Base-by-base conservation (phyloP, 1,140 invertebrate genomes). In the Phocides pigmalion region DNA sequence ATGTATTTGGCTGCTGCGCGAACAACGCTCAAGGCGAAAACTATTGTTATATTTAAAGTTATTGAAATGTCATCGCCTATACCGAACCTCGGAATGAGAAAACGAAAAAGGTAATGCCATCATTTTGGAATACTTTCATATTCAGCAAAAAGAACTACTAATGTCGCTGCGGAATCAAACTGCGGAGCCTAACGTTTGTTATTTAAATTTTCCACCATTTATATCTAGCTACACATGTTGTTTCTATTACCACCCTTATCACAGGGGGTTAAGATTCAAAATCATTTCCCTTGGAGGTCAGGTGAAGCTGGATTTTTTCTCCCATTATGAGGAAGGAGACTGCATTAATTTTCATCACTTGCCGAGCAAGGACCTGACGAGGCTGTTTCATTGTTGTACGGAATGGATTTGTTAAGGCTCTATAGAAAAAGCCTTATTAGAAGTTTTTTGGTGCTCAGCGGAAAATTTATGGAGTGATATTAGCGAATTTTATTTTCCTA, bases 291-390 rank as follows among this genome's bases (percentile, higher is more conserved):
- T 16, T 5, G 14, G 42, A 25, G 56, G 20, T 59, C 56, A 59
- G 6, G 28, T 44, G 4, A 47, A 2, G 19, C 17, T 22, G 42
- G 54, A 14, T 46, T 32, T 42, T 58, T 44, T 14, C 41, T 44
- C 39, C 37, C 41, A 58, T 58, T 58, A 58, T 58, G 54, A 46
- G 54, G 17, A 54, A 42, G 44, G 44, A 20, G 19, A 58, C 54
- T 58, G 54, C 54, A 58, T 58, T 58, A 58, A 58, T 58, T 58
- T 58, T 58, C 54, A 58, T 58, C 54, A 58, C 54, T 58, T 58
- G 54, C 20, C 22, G 20, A 58, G 14, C 25, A 15, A 59, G 25
- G 54, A 59, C 54, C 54, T 59, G 54, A 59, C 54, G 22, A 8
- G 25, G 54, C 54, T 59, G 42, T 59, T 59, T 59, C 54, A 59